These are phyloP conservation scores for Eupithecia inturbata DNA, from an alignment of 2,888 invertebrate species.

Conservation along the genomic window DNA sequence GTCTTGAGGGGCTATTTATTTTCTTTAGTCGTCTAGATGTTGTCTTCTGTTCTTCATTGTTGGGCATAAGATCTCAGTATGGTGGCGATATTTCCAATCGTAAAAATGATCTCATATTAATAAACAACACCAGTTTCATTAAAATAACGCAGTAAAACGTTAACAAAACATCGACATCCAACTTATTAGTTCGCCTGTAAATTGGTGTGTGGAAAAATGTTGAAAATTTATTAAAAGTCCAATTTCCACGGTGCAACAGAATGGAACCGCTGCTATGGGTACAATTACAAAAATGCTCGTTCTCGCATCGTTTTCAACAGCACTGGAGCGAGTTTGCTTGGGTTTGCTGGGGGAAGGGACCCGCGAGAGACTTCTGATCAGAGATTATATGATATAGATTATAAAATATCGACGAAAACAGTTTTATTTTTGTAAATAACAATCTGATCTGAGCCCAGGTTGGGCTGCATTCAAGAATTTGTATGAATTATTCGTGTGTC, in stretches of 20 bases:
- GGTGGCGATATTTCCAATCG: not conserved
- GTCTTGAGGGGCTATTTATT: too few species aligned
- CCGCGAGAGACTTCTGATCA: conserved; percentile 11
- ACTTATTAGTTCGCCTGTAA: not conserved
- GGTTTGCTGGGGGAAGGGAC: conserved; percentile 32
- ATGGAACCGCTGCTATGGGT: conserved; percentile 44
- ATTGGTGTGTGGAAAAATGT: conserved; percentile 35
- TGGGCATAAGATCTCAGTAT: not conserved
- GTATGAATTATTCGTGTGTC: not conserved
- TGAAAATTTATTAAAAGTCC: conserved; percentile 43
- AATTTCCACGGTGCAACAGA: conserved; percentile 39
- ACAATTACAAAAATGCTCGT: conserved; percentile 58
- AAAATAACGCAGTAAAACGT: not conserved
- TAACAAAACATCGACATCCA: not conserved
- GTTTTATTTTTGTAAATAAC: not conserved
- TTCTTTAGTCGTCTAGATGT: too few species aligned
- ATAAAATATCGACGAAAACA: not conserved
- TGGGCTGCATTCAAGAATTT: too few species aligned
- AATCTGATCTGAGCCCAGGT: too few species aligned
- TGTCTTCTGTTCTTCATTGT: too few species aligned
- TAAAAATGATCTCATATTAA: not conserved
- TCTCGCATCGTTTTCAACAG: conserved; percentile 57
- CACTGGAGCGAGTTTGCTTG: conserved; percentile 48
- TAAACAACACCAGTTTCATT: not conserved
- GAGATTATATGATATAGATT: not conserved